phyloP scores from a whole-genome alignment of 1,140 invertebrate genomes.

The Lamellibrachia luymesi region DNA sequence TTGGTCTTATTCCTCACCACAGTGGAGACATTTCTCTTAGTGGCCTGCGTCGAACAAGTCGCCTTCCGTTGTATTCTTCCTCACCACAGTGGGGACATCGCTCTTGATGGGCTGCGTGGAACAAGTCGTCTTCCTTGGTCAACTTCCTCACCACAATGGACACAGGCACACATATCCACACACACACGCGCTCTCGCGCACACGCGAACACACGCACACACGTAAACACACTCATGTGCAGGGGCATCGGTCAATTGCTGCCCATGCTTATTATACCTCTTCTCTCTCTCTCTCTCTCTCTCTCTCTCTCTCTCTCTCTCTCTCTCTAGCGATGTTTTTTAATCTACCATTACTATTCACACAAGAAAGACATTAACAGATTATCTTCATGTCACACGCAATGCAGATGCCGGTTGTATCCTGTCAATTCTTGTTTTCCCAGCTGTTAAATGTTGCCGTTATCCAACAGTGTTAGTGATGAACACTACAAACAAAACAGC shows the following conservation, averaged over 20 bases:
- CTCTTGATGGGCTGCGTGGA: not conserved
- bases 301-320: not conserved
- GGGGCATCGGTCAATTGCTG: too few relatives aligned
- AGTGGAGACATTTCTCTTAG: not conserved
- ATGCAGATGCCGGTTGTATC: not conserved
- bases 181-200: not conserved
- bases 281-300: not conserved
- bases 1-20: not conserved
- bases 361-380: not conserved
- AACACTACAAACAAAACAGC: conserved; percentile 4
- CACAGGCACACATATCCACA: not conserved
- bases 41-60: not conserved
- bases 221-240: not conserved
- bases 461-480: not conserved
- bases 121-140: not conserved
- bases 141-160: not conserved
- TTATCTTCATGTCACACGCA: not conserved
- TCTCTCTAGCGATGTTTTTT: too few relatives aligned
- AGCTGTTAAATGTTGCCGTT: not conserved
- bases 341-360: not conserved
- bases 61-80: not conserved
- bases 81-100: not conserved
- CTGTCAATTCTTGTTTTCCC: not conserved
- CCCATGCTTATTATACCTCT: too few relatives aligned
- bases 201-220: not conserved